These are phyloP conservation scores for Tragopan temminckii DNA, from an alignment of 2,797 vertebrate species.

Conservation along the genomic window DNA sequence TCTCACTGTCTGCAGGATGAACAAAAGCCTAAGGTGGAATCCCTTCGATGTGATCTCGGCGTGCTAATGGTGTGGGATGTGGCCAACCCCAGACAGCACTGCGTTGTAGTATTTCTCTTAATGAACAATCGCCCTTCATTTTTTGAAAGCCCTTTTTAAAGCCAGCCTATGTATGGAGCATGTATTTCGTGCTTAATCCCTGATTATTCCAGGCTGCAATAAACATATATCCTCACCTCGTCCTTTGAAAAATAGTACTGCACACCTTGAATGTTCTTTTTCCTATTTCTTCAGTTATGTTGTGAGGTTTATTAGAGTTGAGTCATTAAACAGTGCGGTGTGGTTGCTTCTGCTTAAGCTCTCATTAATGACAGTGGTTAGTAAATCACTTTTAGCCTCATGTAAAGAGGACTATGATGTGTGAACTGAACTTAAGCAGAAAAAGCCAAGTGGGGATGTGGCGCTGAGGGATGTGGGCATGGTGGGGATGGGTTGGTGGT, in stretches of 20 bases:
- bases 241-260: conserved; percentile 18
- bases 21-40: conserved; percentile 64
- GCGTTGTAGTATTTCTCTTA: conserved; percentile 16
- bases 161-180: conserved; percentile 7
- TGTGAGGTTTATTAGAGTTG: conserved; percentile 32
- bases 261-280: neutral
- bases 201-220: conserved; percentile 14
- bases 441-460: neutral
- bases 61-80: conserved; percentile 11
- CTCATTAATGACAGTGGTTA: neutral
- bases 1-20: neutral
- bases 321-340: conserved; percentile 4
- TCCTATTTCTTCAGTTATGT: conserved; percentile 8
- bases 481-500: too few relatives aligned
- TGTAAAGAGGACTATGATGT: neutral
- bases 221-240: conserved; percentile 4
- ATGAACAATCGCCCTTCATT: conserved; percentile 38
- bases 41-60: conserved; percentile 5
- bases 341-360: conserved; percentile 1
- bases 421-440: conserved; percentile 1
- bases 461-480: too few relatives aligned
- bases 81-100: conserved; percentile 34
- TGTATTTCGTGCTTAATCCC: neutral
- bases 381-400: conserved; percentile 13
- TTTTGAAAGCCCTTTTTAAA: conserved; percentile 43